A percentile compares a stretch with the other conserved stretches of the same genome.
These are phyloP conservation scores for Urosaurus nigricauda DNA, from an alignment of 2,797 vertebrate genomes.

Conservation along the genomic window DNA sequence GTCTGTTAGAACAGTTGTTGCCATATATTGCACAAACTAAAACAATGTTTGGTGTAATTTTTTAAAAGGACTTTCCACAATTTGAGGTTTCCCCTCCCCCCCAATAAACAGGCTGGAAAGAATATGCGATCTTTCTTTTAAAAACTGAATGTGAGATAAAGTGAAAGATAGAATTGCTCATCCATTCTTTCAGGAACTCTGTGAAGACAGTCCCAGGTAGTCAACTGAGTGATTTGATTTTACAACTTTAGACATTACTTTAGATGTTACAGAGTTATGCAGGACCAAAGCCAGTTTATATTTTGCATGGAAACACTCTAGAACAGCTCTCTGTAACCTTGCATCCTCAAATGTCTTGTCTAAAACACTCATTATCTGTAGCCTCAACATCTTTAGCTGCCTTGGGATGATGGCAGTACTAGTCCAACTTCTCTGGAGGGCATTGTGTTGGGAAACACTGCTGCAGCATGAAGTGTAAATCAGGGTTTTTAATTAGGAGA, in stretches of 20 bases:
- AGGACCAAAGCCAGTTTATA: background rate
- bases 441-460: background rate
- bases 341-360: background rate
- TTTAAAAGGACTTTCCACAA: too few species aligned
- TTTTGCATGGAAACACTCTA: slow-evolving; percentile 26
- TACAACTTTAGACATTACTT: background rate
- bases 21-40: background rate
- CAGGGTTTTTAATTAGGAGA: background rate
- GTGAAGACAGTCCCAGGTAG: background rate
- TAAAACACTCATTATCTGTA: background rate
- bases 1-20: background rate
- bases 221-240: background rate
- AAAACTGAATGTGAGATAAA: too few species aligned
- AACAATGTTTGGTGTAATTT: too few species aligned
- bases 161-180: too few species aligned
- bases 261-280: background rate
- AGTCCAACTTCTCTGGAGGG: background rate
- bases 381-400: background rate
- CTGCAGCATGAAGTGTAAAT: background rate
- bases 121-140: too few species aligned
- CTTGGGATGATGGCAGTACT: background rate
- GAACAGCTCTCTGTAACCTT: too few species aligned
- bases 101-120: too few species aligned
- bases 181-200: too few species aligned
- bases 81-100: too few species aligned